Evolutionary conservation across 2,888 invertebrate species (phyloP), one percentile per base, ranked within the genome.

Genomic region (Chydorus sphaericus): DNA sequence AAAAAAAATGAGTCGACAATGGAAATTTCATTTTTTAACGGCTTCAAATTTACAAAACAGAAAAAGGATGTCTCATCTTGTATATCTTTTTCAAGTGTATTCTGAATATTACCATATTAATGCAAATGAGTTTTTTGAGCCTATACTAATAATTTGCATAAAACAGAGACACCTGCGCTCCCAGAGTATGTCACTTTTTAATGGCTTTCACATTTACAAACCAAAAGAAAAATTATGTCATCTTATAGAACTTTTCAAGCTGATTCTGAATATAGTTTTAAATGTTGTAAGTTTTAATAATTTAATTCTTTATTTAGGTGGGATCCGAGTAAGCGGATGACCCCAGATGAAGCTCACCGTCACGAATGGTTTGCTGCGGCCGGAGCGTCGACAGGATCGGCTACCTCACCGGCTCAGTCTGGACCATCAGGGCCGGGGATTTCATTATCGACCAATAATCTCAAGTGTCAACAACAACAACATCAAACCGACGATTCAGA

Each of bases 281-380:
- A n/a, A n/a, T n/a, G n/a, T 48, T n/a, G 16, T 54, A 30, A 50
- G 28, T 52, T 31, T 36, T 30, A 26, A 14, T 16, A 31, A 28
- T 14, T 38, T 51, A 54, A 44, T 36, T 50, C 48, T 56, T 59
- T 50, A 67, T 67, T 4, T 72, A 88, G 88, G 70, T 94, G 93
- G 93, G 91, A 93, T 72, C 86, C 92, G 18, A 83, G 83, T 66
- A 84, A 85, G 60, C 81, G 93, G 60, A 82, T 93, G 80, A 91
- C 87, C 4, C 87, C 93, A 0, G 88, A 86, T 56, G 91, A 93
- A 68, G 93, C 92, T 2, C 77, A 86, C 23, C 80, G 83, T 55
- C 93, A 93, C 71, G 87, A 88, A 66, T 93, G 86, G 83, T 73
- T 91, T 5, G 44, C 49, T 26, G 31, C 49, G 16, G 52, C 58